Base-by-base conservation (phyloP, 1,140 invertebrate species). In the Drosophila subpulchrella region DNA sequence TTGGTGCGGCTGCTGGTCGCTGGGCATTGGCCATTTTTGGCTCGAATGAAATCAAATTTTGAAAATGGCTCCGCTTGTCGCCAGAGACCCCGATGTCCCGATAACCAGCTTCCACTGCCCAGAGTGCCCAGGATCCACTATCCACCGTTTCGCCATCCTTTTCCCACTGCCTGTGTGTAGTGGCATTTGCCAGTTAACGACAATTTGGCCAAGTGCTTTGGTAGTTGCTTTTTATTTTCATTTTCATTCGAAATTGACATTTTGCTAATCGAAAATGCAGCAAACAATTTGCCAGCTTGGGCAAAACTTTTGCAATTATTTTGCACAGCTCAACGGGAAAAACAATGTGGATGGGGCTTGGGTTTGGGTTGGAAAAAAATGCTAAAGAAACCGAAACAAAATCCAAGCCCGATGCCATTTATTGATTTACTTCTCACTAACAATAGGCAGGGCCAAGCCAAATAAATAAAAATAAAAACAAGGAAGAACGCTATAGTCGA, bases 401-500 rank as follows among this genome's bases (percentile, higher is more conserved):
- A 65, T 65, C 71, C 62, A 70, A 89, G 76, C 68, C 70, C 65
- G 48, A 78, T 84, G 72, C 81, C 85, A 89, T 78, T 89, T 89
- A 89, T 90, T 89, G 84, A 89, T 89, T 89, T 89, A 78, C 79
- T 88, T 73, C 67, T 53, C 79, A 76, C 78, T 78, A 88, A 86
- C 79, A 86, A 88, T 86, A 85, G 80, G 68, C 41, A 13, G 63
- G 68, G 42, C 67, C 48, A 38, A 11, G 38, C 44, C 71, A 84
- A 89, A 89, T 80, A 83, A 84, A 89, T 80, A 88, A 89, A 88
- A 88, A 89, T 89, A 84, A 88, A 88, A 88, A n/a, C n/a, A n/a
- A n/a, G n/a, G n/a, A n/a, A n/a, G n/a, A n/a, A n/a, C n/a, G n/a
- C n/a, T n/a, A n/a, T n/a, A n/a, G n/a, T n/a, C n/a, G n/a, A n/a